Base-by-base conservation (phyloP, 2,797 vertebrate species). In the Gadopsis marmoratus region DNA sequence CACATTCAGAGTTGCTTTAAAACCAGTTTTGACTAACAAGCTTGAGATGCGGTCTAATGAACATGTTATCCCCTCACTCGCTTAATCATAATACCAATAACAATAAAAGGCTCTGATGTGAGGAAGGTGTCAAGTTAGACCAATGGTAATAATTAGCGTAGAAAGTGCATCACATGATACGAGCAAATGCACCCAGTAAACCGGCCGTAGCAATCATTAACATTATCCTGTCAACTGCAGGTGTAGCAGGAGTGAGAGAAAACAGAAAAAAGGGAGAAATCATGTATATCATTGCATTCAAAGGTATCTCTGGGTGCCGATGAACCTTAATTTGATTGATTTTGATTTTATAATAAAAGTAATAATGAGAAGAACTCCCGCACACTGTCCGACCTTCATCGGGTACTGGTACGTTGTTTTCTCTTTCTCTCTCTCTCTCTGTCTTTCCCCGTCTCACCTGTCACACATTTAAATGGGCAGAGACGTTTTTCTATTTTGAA, bases 71-170 rank as follows among this genome's bases (percentile, higher is more conserved):
- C 39, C 45, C 53, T 51, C 47, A 60, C 33, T 71, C 9, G 1
- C n/a, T 77, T 75, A n/a, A 70, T 76, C 68, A 64, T 68, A 37
- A 51, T 69, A 74, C 70, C 56, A 83, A 70, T 69, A 74, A 73
- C 56, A 83, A 70, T 56, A 67, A 87, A 72, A 63, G 13, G 55
- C 81, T 73, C 29, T 58, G 37, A 78, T 61, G 37, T 61, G 56
- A 78, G 23, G 61, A 71, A 64, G 31, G 33, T 60, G 29, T 82
- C 51, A 56, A 64, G 53, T 68, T 53, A 51, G 73, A 59, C 21
- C 54, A 83, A 73, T 78, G 31, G 14, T 37, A 53, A 58, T 82
- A 77, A 77, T 83, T 80, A 62, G 50, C 53, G 1, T 21, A 17
- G 45, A 71, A 85, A 77, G 61, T 35, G 23, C 43, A 33, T 78